A percentile compares a stretch with the other conserved stretches of the same genome.
These are phyloP conservation scores for Brachyopa scutellaris DNA, from an alignment of 2,888 invertebrate genomes.

Conservation along the genomic window DNA sequence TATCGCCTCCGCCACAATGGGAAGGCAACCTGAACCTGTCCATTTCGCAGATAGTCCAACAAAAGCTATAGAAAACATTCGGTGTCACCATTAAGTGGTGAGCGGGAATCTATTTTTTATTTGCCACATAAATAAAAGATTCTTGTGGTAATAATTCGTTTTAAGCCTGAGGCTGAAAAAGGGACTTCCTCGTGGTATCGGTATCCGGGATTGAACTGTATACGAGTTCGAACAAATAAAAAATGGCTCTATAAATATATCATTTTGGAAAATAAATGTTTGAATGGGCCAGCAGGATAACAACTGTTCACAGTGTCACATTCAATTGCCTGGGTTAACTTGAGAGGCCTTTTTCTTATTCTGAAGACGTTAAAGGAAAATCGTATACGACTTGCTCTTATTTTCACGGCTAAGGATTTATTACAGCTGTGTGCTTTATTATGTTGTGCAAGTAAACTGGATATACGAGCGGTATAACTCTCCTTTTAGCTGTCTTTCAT, in stretches of 20 bases:
- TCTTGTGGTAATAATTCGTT: slow-evolving; percentile 67
- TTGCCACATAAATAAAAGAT: slow-evolving; percentile 68
- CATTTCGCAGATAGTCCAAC: neutral
- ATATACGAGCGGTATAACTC: neutral
- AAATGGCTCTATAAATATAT: slow-evolving; percentile 42
- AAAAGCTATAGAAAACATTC: slow-evolving; percentile 55
- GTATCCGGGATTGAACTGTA: neutral
- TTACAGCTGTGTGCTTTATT: neutral
- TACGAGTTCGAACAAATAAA: neutral
- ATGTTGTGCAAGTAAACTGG: neutral
- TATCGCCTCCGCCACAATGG: slow-evolving; percentile 22
- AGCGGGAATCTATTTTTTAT: slow-evolving; percentile 67
- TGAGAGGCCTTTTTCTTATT: too few species aligned
- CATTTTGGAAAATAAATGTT: slow-evolving; percentile 43
- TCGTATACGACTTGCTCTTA: neutral
- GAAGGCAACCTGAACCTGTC: slow-evolving; percentile 12
- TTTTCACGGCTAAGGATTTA: slow-evolving; percentile 4
- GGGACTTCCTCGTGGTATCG: slow-evolving; percentile 7
- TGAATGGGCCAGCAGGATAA: slow-evolving; percentile 43
- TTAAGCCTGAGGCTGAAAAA: slow-evolving; percentile 55
- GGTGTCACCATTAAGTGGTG: slow-evolving; percentile 67
- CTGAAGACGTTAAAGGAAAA: neutral
- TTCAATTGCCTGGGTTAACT: slow-evolving; percentile 59
- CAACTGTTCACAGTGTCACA: slow-evolving; percentile 44
- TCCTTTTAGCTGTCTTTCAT: neutral